Conservation (phyloP, 2,797 vertebrate genomes). For the Paratrypauchen microcephalus region DNA sequence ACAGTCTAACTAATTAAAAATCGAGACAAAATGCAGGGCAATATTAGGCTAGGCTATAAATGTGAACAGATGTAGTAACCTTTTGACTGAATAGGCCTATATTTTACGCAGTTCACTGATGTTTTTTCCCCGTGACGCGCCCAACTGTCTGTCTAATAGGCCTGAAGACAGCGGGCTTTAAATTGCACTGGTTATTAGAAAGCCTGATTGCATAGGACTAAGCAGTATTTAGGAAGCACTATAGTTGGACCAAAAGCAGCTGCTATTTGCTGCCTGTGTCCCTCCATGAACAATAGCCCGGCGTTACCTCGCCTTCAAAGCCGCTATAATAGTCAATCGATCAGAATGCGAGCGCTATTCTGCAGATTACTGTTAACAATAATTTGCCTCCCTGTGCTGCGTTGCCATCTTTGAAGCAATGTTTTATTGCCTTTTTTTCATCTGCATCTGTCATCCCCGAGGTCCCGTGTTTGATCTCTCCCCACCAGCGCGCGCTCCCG, state of each 20-base stretch:
- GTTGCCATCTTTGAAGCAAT: conserved; percentile 79
- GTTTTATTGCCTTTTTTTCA: conserved; percentile 78
- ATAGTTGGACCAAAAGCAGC: conserved; percentile 63
- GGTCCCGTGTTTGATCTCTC: conserved; percentile 79
- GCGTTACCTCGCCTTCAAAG: conserved; percentile 74
- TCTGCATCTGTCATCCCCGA: conserved; percentile 79
- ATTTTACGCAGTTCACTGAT: conserved; percentile 23
- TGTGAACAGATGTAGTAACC: not conserved
- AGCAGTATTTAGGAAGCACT: conserved; percentile 65
- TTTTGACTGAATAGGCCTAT: not conserved
- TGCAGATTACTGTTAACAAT: conserved; percentile 80
- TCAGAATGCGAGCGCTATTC: conserved; percentile 77
- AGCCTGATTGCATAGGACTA: conserved; percentile 67
- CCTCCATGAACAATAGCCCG: conserved; percentile 69
- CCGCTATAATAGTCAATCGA: conserved; percentile 80
- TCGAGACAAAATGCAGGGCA: not conserved
- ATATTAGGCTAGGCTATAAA: not conserved
- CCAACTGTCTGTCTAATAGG: conserved; percentile 38
- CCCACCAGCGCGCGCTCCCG: conserved; percentile 73
- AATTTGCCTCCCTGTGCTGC: conserved; percentile 77
- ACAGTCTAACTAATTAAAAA: not conserved
- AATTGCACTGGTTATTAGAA: conserved; percentile 69
- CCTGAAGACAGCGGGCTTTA: conserved; percentile 40
- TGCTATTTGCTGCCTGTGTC: conserved; percentile 66
- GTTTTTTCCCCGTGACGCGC: conserved; percentile 3